Percentiles rank a stretch among this genome's conserved stretches.
phyloP scores from a whole-genome alignment of 2,113 vertebrate genomes.

The Coptodon bakossiorum region DNA sequence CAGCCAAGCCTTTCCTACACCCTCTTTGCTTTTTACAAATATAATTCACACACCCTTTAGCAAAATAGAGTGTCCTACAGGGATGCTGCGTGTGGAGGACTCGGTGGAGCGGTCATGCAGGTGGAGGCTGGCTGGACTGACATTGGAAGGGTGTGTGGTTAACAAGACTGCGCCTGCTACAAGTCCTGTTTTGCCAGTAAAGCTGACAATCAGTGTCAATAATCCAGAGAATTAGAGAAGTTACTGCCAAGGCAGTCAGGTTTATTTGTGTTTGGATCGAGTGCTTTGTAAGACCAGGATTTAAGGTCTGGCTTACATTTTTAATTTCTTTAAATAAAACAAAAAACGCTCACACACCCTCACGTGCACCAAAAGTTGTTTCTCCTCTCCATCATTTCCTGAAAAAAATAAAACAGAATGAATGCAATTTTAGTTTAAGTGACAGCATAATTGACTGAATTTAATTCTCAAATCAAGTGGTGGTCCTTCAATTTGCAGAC shows the following conservation, averaged over 20 bases:
- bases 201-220: neutral
- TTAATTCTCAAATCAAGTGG: neutral
- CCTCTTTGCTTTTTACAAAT: conserved; percentile 31
- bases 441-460: neutral
- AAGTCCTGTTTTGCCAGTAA: conserved; percentile 16
- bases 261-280: neutral
- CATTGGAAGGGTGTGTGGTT: conserved; percentile 18
- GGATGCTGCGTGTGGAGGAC: neutral
- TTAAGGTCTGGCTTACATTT: neutral
- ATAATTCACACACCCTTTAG: conserved; percentile 13
- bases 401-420: neutral
- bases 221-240: neutral
- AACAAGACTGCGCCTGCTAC: conserved; percentile 20
- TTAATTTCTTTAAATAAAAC: neutral
- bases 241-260: neutral
- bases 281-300: neutral
- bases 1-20: conserved; percentile 29
- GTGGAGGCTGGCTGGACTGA: neutral
- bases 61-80: neutral
- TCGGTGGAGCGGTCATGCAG: neutral
- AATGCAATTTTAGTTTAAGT: neutral
- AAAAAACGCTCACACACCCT: neutral
- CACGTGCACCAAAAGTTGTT: neutral
- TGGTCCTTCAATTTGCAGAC: neutral
- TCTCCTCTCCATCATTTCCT: neutral